Conservation (phyloP, 2,888 invertebrate genomes). For the Agriopis aurantiaria region DNA sequence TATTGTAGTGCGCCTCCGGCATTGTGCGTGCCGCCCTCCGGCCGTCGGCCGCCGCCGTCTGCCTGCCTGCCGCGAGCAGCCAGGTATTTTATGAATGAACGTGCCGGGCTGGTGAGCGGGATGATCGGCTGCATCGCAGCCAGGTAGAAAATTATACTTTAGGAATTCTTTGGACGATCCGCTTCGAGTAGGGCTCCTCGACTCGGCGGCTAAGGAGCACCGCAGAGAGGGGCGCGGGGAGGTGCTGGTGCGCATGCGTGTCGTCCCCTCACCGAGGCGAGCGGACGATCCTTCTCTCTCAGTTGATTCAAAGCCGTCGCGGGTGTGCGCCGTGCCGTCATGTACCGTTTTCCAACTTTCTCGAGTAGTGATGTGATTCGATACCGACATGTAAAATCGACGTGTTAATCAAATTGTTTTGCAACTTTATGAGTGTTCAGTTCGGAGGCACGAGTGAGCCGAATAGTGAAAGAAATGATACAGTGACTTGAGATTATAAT, state of each 20-base stretch:
- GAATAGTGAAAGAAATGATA: constrained; percentile 63
- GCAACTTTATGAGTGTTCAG: constrained; percentile 54
- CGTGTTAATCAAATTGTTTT: constrained; percentile 60
- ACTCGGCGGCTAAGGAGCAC: constrained; percentile 79
- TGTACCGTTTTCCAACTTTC: constrained; percentile 87
- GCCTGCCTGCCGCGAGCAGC: constrained; percentile 47
- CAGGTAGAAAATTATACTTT: constrained; percentile 86
- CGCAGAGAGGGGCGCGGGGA: constrained; percentile 84
- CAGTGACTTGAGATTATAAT: constrained; percentile 63
- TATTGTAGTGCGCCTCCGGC: constrained; percentile 37
- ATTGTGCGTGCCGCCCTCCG: constrained; percentile 45
- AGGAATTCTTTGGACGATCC: constrained; percentile 83
- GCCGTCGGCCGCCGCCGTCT: constrained; percentile 37
- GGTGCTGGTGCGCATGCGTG: constrained; percentile 81
- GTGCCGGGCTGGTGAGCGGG: constrained; percentile 77
- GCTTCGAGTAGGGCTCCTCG: constrained; percentile 79
- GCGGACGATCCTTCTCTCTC: constrained; percentile 80
- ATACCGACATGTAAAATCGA: constrained; percentile 69
- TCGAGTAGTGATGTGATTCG: constrained; percentile 86
- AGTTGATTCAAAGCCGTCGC: constrained; percentile 79
- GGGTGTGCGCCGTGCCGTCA: constrained; percentile 86
- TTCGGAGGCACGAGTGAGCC: constrained; percentile 51
- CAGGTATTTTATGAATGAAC: constrained; percentile 86
- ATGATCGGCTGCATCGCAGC: constrained; percentile 75
- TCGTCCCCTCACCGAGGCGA: constrained; percentile 73